Percentiles rank a stretch among this genome's conserved stretches.
phyloP scores from a whole-genome alignment of 2,113 vertebrate genomes.

The Agelaius tricolor region DNA sequence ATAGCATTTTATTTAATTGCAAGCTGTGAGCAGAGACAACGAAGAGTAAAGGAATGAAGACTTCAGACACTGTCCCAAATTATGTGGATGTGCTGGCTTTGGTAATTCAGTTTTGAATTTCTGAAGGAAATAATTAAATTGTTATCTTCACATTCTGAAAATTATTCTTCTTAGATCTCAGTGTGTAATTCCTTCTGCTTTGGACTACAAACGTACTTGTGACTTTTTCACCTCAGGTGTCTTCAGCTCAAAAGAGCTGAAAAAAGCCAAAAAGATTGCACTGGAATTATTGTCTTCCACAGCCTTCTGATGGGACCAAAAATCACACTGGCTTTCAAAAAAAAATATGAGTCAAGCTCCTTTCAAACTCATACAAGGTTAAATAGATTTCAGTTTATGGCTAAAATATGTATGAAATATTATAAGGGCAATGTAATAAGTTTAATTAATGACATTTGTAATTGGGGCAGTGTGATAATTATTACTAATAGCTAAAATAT shows the following conservation, averaged over 20 bases:
- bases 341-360: background rate
- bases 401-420: background rate
- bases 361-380: background rate
- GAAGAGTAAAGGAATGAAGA: background rate
- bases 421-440: background rate
- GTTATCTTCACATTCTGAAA: background rate
- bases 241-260: background rate
- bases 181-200: background rate
- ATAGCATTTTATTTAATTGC: background rate
- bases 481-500: background rate
- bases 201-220: background rate
- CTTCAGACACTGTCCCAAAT: background rate
- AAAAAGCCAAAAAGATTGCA: background rate
- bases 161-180: background rate
- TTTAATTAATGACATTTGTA: background rate
- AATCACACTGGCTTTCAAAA: background rate
- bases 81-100: background rate
- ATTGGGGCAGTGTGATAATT: background rate
- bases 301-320: background rate
- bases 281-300: background rate
- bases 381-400: background rate
- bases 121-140: background rate
- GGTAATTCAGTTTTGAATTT: background rate
- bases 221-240: background rate
- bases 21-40: background rate